Base-by-base conservation (phyloP, 2,888 invertebrate species). In the Clistopyga incitator region DNA sequence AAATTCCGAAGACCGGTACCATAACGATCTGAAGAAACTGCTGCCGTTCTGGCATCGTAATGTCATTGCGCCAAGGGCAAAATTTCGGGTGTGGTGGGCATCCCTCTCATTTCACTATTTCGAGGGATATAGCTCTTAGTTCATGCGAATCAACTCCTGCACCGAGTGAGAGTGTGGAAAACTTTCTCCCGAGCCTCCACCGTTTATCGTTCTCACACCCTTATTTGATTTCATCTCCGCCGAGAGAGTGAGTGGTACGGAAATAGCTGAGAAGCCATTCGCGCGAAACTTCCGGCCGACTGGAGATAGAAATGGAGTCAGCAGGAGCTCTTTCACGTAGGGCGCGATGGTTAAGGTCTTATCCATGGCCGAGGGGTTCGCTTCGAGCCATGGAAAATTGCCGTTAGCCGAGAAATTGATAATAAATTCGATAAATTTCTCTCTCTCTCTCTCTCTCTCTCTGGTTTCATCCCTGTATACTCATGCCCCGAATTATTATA, bases 221-320 rank as follows among this genome's bases (percentile, higher is more conserved):
- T 86, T 83, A 86, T 86, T 87, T 81, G 87, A 87, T 88, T 88
- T 87, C 87, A 86, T 86, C 85, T 77, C 47, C 78, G 54, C 13
- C 72, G 47, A 47, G 74, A 75, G 75, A 29, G 72, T 38, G 38
- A 68, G 42, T 65, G 61, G 71, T 88, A 88, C 92, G 93, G 93
- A 93, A 93, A 93, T 93, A 92, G 92, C 90, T 92, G 92, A 92
- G 90, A 91, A 93, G 90, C 90, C 92, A 92, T 92, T 93, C 92
- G 92, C 87, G 84, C 90, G 90, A 92, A 91, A 92, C 91, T 92
- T 92, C 92, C 92, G 92, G 89, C 85, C 87, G 90, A 89, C 88
- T 90, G 90, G 88, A 90, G 90, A 89, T 87, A 90, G 92, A 92
- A 92, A 93, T 92, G 91, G 91, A 92, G 92, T 92, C 89, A 78